Base-by-base conservation (phyloP, 2,113 vertebrate species). In the Centropristis striata region DNA sequence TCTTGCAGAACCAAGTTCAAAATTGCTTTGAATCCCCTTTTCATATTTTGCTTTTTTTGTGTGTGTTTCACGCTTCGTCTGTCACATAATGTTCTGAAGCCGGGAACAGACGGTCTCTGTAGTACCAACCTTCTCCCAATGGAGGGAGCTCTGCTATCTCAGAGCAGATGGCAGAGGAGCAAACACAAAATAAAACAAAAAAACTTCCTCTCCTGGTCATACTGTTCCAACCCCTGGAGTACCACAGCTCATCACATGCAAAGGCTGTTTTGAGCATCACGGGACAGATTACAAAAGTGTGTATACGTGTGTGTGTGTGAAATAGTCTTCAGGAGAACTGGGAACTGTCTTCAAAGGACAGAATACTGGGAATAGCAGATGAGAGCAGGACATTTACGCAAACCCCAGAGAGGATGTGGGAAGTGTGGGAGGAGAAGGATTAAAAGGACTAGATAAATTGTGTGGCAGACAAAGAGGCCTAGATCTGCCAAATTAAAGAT, bases 101-200 rank as follows among this genome's bases (percentile, higher is more conserved):
- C 41, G 47, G 41, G 57, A 88, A 90, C 86, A 92, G 81, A 91
- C 66, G 32, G 68, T 92, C 88, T 85, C 90, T 83, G 88, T 81
- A 82, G 86, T 86, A 85, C 75, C 83, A 74, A 81, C 59, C 12
- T 4, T 74, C 57, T 88, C 90, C 88, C 92, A 74, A 68, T 53
- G 87, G 79, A 87, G 70, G 60, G 79, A 85, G 72, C 80, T 80
- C 72, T 74, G 81, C 71, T 73, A 57, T 49, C 57, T 74, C 32
- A 73, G 87, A 91, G 71, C 92, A 94, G 92, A 95, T 93, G 94
- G 93, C 80, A 68, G 46, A 70, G 27, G 28, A 79, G 75, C 21
- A 87, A 84, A 81, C 36, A 28, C 53, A 72, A 72, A 72, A 59
- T 57, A 69, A 68, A 79, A 83, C 53, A 75, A 71, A 77, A 77